A percentile compares a stretch with the other conserved stretches of the same genome.
Evolutionary conservation across 2,797 vertebrate genomes (phyloP).

Genomic region (Chelmon rostratus): DNA sequence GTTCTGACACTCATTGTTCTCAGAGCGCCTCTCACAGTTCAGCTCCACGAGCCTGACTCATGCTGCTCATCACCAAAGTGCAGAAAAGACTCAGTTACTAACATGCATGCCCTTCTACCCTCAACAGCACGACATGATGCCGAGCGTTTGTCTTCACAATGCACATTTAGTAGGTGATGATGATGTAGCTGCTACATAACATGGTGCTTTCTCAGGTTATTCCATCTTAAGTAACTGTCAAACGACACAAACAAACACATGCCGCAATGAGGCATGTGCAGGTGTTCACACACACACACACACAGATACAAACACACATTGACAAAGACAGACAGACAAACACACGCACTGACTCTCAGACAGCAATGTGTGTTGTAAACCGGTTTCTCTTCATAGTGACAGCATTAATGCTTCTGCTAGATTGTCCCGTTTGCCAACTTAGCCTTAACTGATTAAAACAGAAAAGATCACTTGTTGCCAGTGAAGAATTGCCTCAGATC

Average conservation of each 20-base stretch:
- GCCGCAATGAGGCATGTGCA: neutral
- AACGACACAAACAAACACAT: neutral
- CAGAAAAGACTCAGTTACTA: neutral
- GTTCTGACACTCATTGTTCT: conserved; percentile 1
- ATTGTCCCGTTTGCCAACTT: neutral
- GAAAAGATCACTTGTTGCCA: neutral
- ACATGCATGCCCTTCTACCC: too few relatives aligned
- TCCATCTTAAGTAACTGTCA: neutral
- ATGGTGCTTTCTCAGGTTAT: neutral
- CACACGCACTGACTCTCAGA: neutral
- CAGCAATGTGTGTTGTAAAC: conserved; percentile 1
- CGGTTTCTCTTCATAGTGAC: conserved; percentile 31
- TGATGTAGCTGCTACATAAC: neutral
- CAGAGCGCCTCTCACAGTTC: neutral
- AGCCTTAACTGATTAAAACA: neutral
- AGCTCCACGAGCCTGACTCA: neutral
- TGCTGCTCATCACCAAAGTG: neutral
- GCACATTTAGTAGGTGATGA: neutral
- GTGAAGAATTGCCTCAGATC: neutral
- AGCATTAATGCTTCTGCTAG: conserved; percentile 16
- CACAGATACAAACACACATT: too few relatives aligned
- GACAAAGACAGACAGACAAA: too few relatives aligned
- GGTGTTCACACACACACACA: neutral
- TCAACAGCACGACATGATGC: neutral
- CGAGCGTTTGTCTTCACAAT: neutral